Conservation (phyloP, 2,797 vertebrate genomes). For the Enteromius anoplus region DNA sequence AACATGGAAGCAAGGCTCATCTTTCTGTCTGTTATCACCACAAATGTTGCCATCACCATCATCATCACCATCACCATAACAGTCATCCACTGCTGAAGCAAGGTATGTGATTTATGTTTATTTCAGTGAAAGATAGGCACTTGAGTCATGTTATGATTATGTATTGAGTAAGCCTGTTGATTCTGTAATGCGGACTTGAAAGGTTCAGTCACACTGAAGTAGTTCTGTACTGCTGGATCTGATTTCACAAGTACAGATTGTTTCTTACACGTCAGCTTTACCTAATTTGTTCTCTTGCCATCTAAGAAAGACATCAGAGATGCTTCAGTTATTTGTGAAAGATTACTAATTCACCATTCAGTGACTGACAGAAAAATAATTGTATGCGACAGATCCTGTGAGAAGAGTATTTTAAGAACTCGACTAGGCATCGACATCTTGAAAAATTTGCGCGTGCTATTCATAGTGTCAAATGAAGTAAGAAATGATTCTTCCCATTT, state of each 20-base stretch:
- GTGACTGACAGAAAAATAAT: background rate
- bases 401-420: constrained; percentile 51
- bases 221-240: background rate
- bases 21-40: constrained; percentile 62
- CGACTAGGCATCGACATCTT: constrained; percentile 49
- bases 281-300: background rate
- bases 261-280: background rate
- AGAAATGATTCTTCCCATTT: constrained; percentile 58
- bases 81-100: constrained; percentile 15
- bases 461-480: constrained; percentile 53
- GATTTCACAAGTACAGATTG: constrained; percentile 13
- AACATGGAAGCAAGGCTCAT: constrained; percentile 33
- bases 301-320: background rate
- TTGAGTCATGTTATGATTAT: constrained; percentile 10
- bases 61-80: constrained; percentile 48
- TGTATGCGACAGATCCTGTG: constrained; percentile 15
- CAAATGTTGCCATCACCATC: constrained; percentile 60
- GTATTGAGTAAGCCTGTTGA: background rate
- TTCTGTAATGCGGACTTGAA: constrained; percentile 1
- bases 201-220: background rate
- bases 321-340: background rate
- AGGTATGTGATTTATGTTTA: constrained; percentile 38
- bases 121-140: constrained; percentile 14
- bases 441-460: constrained; percentile 49
- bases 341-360: constrained; percentile 16